A percentile compares a stretch with the other conserved stretches of the same genome.
phyloP scores from a whole-genome alignment of 2,797 vertebrate species.

The Sparidentex hasta region DNA sequence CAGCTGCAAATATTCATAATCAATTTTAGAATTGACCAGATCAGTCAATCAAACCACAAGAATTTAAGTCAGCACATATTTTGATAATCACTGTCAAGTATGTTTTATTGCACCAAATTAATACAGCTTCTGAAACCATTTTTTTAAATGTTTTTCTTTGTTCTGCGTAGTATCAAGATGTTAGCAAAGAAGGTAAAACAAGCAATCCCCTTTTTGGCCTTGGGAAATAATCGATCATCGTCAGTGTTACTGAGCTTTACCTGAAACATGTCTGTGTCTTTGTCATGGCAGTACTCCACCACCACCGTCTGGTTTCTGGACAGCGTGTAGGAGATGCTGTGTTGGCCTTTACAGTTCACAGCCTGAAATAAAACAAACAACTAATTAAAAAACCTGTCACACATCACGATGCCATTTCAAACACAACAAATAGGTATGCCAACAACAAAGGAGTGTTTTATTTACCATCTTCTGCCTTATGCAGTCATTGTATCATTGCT shows the following conservation, averaged over 20 bases:
- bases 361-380: slow-evolving; percentile 86
- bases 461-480: slow-evolving; percentile 5
- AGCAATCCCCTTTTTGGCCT: background rate
- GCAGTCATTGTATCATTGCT: background rate
- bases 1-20: slow-evolving; percentile 1
- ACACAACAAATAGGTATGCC: background rate
- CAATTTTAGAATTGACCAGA: background rate
- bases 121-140: background rate
- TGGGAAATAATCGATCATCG: background rate
- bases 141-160: background rate
- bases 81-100: background rate
- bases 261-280: slow-evolving; percentile 99
- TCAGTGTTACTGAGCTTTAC: slow-evolving; percentile 76
- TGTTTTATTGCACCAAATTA: no score
- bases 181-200: background rate
- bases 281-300: slow-evolving; percentile 97
- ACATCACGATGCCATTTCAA: background rate
- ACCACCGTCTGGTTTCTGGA: slow-evolving; percentile 98
- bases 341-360: slow-evolving; percentile 96
- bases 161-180: background rate
- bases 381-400: background rate
- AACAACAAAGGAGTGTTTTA: background rate
- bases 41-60: background rate
- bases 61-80: background rate
- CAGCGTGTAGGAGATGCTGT: slow-evolving; percentile 97